Base-by-base conservation (phyloP, 1,140 invertebrate species). In the Trichomalopsis sarcophagae region DNA sequence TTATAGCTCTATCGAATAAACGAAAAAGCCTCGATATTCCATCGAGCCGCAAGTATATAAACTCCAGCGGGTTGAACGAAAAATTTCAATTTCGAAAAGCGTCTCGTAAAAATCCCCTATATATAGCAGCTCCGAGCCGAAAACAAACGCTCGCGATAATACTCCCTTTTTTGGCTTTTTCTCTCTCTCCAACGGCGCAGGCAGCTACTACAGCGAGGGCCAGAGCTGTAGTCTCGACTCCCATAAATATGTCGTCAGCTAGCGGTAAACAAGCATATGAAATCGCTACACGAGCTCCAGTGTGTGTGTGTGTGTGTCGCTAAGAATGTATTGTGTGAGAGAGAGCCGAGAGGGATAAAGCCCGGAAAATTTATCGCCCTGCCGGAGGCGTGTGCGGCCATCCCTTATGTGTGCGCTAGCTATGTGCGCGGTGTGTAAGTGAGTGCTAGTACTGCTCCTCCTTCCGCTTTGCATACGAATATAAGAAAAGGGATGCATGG, bases 191-290 rank as follows among this genome's bases (percentile, higher is more conserved):
- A 27, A 71, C 6, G 11, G 23, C 13, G 33, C 69, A 73, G 27
- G 27, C 11, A 73, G 23, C 50, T 40, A 55, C 17, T 17, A n/a
- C 55, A 62, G 5, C 14, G 21, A 14, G 17, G 33, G 69, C 10
- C 10, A 73, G 69, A 33, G 69, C 23, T 13, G 33, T 9, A 73
- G 44, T 23, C 44, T 36, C 44, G 81, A 33, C 33, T 55, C 36
- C 75, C 75, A 84, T 84, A 84, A 79, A 84, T 84, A 84, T 80
- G 76, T 79, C 76, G 76, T 84, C 83, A 74, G 62, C 76, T 23
- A 78, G 83, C 44, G 68, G 76, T 84, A 84, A 84, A 84, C 82
- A 71, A 50, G 75, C 75, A 78, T 84, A 84, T 78, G 82, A 84
- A 84, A 84, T 78, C 23, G 82, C 73, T 69, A 78, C 73, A 75